These are phyloP conservation scores for Hybognathus amarus DNA, from an alignment of 2,797 vertebrate species.

Conservation along the genomic window DNA sequence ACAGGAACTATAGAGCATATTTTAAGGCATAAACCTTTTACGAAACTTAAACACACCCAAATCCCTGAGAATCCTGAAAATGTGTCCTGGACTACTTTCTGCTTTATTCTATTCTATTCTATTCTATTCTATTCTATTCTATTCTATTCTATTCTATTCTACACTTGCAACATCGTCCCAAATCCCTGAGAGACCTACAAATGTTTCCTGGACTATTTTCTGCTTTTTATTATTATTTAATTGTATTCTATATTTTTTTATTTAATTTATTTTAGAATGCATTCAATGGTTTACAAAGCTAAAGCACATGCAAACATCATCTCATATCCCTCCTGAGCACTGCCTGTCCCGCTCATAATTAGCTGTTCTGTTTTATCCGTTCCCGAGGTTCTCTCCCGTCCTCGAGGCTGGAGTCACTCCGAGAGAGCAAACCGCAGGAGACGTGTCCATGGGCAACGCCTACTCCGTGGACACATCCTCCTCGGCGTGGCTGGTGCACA, in stretches of 20 bases:
- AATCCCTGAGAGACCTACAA: neutral
- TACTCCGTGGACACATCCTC: neutral
- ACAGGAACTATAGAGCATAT: neutral
- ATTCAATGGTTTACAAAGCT: neutral
- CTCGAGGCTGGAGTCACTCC: constrained; percentile 33
- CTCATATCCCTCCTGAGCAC: neutral
- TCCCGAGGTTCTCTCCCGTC: constrained; percentile 40
- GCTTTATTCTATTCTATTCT: no score
- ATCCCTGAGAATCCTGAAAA: neutral
- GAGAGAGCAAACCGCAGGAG: constrained; percentile 32
- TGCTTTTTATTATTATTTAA: neutral
- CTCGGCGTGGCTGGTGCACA: neutral
- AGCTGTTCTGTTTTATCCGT: constrained; percentile 36
- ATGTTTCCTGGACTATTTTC: neutral
- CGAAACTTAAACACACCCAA: neutral
- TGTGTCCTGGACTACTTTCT: neutral
- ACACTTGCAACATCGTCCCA: no score
- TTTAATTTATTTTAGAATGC: neutral
- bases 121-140: no score
- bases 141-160: no score
- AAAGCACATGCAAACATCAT: constrained; percentile 9
- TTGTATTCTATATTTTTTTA: no score
- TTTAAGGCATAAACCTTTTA: neutral
- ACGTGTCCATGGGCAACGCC: constrained; percentile 50
- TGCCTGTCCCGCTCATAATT: constrained; percentile 41